Percentiles rank a stretch among this genome's conserved stretches.
Conservation (phyloP, 2,888 invertebrate species). For the Vesta saturnalis region DNA sequence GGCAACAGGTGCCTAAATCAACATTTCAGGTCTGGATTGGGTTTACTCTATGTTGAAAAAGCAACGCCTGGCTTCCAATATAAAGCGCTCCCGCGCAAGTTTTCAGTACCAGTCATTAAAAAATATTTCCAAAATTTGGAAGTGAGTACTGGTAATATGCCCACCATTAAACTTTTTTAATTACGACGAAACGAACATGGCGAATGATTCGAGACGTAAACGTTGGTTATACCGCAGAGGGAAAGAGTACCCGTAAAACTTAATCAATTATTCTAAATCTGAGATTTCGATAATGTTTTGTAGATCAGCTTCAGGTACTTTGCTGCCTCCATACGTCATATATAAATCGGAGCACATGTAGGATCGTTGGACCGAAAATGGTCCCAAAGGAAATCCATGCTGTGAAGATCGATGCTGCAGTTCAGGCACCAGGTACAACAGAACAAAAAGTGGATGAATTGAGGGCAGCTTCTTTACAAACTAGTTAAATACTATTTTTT, state of each 20-base stretch:
- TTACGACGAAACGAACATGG: slow-evolving; percentile 32
- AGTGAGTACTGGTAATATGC: slow-evolving; percentile 31
- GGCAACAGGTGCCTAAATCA: slow-evolving; percentile 13
- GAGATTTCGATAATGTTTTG: slow-evolving; percentile 52
- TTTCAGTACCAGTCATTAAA: slow-evolving; percentile 22
- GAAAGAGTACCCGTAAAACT: slow-evolving; percentile 30
- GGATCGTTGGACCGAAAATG: too few relatives aligned
- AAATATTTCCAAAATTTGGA: slow-evolving; percentile 41
- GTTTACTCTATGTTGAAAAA: slow-evolving; percentile 14
- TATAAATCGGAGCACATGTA: too few relatives aligned
- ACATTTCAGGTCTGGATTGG: slow-evolving; percentile 36
- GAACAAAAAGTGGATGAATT: slow-evolving; percentile 34
- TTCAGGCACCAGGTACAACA: too few relatives aligned
- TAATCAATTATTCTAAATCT: slow-evolving; percentile 43
- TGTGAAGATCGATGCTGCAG: background rate
- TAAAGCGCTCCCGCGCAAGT: slow-evolving; percentile 26
- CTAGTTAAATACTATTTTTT: slow-evolving; percentile 43
- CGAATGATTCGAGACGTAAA: slow-evolving; percentile 24
- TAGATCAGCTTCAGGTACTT: slow-evolving; percentile 48
- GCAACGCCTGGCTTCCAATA: slow-evolving; percentile 21
- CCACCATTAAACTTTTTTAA: slow-evolving; percentile 26
- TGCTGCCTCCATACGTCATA: slow-evolving; percentile 52
- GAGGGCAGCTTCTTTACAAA: slow-evolving; percentile 45
- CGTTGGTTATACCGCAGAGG: too few relatives aligned
- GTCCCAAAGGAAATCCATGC: slow-evolving; percentile 48